phyloP scores from a whole-genome alignment of 2,113 vertebrate species.

The Electrona antarctica region DNA sequence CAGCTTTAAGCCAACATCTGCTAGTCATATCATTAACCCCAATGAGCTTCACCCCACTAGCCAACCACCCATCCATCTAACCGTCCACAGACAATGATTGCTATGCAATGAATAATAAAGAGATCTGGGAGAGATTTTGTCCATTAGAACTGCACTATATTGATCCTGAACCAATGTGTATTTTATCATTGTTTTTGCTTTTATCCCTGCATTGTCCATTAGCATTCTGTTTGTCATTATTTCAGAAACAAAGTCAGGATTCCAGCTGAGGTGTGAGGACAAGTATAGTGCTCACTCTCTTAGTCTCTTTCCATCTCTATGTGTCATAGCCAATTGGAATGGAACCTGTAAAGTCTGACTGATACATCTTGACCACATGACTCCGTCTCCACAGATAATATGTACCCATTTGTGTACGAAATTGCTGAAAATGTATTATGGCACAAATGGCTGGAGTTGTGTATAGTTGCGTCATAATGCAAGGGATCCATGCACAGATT shows the following conservation, averaged over 20 bases:
- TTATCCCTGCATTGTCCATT: constrained; percentile 16
- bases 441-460: no score
- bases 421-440: not conserved
- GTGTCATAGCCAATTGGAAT: no score
- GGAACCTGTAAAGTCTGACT: no score
- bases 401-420: no score
- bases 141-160: constrained; percentile 20
- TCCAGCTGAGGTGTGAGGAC: not conserved
- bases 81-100: constrained; percentile 12
- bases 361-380: no score
- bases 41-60: constrained; percentile 1
- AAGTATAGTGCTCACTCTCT: no score
- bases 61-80: not conserved
- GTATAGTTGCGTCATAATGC: no score
- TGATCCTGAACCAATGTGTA: constrained; percentile 35
- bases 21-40: constrained; percentile 39
- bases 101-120: not conserved
- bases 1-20: constrained; percentile 25
- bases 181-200: constrained; percentile 9
- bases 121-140: not conserved
- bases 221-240: constrained; percentile 11
- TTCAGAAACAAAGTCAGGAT: no score
- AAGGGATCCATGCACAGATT: no score
- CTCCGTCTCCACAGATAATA: no score
- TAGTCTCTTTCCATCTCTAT: no score